These are phyloP conservation scores for Chlamydotis undulata DNA, from an alignment of 2,113 vertebrate species.

Conservation along the genomic window DNA sequence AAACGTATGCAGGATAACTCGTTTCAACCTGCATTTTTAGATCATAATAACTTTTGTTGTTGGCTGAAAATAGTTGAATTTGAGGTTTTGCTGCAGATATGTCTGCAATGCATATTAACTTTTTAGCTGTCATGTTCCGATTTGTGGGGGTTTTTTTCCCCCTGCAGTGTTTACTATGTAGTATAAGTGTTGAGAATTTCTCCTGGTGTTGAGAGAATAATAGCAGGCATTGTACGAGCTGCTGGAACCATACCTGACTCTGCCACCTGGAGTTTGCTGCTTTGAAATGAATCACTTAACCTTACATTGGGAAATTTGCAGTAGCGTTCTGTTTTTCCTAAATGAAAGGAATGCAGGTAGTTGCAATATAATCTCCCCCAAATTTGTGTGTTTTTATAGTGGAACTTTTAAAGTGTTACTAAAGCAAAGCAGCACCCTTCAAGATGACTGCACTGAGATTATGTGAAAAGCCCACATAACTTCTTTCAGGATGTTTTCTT, in stretches of 20 bases:
- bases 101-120: neutral
- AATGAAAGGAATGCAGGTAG: neutral
- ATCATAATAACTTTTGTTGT: neutral
- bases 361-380: neutral
- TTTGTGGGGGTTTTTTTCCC: neutral
- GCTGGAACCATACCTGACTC: slow-evolving; percentile 11
- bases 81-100: neutral
- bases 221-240: neutral
- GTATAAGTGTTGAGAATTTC: neutral
- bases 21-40: neutral
- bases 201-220: neutral
- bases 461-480: neutral
- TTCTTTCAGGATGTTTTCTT: slow-evolving; percentile 5
- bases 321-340: neutral
- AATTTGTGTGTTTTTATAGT: neutral
- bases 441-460: neutral
- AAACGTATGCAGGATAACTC: neutral
- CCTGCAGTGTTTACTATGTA: neutral
- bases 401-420: neutral
- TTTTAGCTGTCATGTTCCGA: neutral
- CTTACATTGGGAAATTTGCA: neutral
- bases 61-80: neutral
- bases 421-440: neutral
- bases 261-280: slow-evolving; percentile 37
- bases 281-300: neutral